Base-by-base conservation (phyloP, 2,888 invertebrate species). In the Imbricaverruca yamaguchii region DNA sequence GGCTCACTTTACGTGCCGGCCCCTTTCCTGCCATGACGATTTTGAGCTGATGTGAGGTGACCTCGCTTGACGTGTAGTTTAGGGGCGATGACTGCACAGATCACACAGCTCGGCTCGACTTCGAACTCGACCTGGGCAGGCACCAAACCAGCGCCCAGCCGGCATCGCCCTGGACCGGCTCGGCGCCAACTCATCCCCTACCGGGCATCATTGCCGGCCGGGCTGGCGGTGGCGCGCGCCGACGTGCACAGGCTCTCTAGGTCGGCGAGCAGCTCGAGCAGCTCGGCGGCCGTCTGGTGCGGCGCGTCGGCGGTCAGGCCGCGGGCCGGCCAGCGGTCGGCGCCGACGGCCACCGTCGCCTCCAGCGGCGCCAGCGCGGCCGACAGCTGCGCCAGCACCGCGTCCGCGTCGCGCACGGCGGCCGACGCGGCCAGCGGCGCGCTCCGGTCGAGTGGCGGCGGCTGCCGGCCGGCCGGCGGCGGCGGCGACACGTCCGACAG, bases 211-310 rank as follows among this genome's bases (percentile, higher is more conserved):
- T 4, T 4, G 39, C 4, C 39, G 39, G 39, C 39, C 39, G 39
- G 39, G 39, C 18, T 0, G 61, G 18, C 61, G 61, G 61, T 0
- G 61, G 39, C 69, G 39, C 39, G 39, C 39, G 39, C 39, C 39
- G 39, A 39, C 39, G 59, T 59, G 21, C 74, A 74, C 10, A 74
- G 74, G 53, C 21, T 74, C 74, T 74, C 74, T 1, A 74, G 74
- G 21, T 74, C 74, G 9, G 74, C 18, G 10, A 74, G 74, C 55
- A 74, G 53, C 55, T 74, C 74, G 10, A 74, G 21, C 55, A 74
- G 74, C 74, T 74, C 74, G 11, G 15, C 55, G 53, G 74, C 74
- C 9, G 74, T 74, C 74, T 74, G 74, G 18, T 53, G 74, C 74
- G 74, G 74, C 21, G 21, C 55, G 10, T 23, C 23, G n/a, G 15